Conservation (phyloP, 2,888 invertebrate species). For the Axea sp. region DNA sequence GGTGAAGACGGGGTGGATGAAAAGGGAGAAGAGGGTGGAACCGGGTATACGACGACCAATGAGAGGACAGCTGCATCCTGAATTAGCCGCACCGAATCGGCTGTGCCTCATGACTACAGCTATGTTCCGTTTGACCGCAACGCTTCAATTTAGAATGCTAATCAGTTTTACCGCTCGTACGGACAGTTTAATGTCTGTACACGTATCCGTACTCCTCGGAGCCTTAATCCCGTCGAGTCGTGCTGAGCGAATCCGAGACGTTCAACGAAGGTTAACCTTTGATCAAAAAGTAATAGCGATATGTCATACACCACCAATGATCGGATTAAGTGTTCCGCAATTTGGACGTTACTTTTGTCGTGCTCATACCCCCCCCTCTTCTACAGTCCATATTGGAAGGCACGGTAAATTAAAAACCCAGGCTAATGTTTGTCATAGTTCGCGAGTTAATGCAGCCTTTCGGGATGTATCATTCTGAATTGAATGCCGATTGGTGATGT, state of each 20-base stretch:
- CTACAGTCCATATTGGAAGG: conserved; percentile 27
- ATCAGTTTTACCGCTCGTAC: conserved; percentile 70
- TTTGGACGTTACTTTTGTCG: background rate
- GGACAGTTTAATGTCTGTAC: conserved; percentile 74
- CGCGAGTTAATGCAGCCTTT: conserved; percentile 38
- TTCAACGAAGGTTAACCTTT: conserved; percentile 32
- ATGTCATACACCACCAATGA: conserved; percentile 45
- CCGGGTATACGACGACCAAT: conserved; percentile 37
- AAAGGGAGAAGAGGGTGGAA: conserved; percentile 5
- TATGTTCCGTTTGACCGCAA: conserved; percentile 73
- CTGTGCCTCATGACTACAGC: conserved; percentile 66
- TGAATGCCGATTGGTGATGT: conserved; percentile 40
- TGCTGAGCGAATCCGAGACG: conserved; percentile 25
- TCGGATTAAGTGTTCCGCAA: conserved; percentile 36
- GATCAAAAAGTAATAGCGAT: conserved; percentile 50
- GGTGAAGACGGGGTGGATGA: conserved; percentile 18
- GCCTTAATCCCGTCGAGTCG: conserved; percentile 65
- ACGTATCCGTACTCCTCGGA: conserved; percentile 68
- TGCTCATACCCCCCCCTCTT: too few species aligned
- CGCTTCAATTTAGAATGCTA: conserved; percentile 79
- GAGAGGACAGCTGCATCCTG: conserved; percentile 67
- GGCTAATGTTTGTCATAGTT: conserved; percentile 42
- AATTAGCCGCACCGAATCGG: conserved; percentile 73
- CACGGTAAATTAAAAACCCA: conserved; percentile 34
- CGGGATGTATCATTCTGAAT: conserved; percentile 24